Conservation (phyloP, 1,140 invertebrate genomes). For the Diuraphis noxia region DNA sequence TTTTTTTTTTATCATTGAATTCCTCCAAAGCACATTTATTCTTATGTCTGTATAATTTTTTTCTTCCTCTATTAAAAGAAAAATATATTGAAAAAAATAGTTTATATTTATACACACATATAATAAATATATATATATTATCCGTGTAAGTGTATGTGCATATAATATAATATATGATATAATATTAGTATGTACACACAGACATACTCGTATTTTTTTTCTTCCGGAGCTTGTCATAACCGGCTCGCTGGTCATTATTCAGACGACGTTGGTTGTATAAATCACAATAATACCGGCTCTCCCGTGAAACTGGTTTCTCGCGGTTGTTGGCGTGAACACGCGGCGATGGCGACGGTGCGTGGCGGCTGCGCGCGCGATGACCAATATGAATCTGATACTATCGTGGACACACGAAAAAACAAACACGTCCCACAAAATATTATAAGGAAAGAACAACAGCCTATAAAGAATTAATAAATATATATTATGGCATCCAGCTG, state of each 20-base stretch:
- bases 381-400: slow-evolving; percentile 43
- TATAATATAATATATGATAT: slow-evolving; percentile 2
- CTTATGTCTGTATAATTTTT: not conserved
- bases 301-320: slow-evolving; percentile 41
- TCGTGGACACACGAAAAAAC: slow-evolving; percentile 49
- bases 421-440: slow-evolving; percentile 30
- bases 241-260: slow-evolving; percentile 47
- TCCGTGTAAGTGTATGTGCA: no score
- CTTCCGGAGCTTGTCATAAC: slow-evolving; percentile 53
- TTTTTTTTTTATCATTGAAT: slow-evolving; percentile 16
- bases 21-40: slow-evolving; percentile 14
- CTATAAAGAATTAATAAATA: slow-evolving; percentile 26
- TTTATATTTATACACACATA: not conserved
- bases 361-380: slow-evolving; percentile 13
- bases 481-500: slow-evolving; percentile 30
- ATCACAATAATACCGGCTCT: slow-evolving; percentile 47
- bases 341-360: not conserved
- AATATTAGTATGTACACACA: slow-evolving; percentile 39
- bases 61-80: not conserved
- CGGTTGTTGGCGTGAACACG: slow-evolving; percentile 37
- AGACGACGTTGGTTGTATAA: slow-evolving; percentile 50
- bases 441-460: slow-evolving; percentile 15
- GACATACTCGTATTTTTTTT: slow-evolving; percentile 11
- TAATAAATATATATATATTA: not conserved
- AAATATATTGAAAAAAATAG: slow-evolving; percentile 43